Conservation (phyloP, 1,140 invertebrate species). For the Polyergus mexicanus region DNA sequence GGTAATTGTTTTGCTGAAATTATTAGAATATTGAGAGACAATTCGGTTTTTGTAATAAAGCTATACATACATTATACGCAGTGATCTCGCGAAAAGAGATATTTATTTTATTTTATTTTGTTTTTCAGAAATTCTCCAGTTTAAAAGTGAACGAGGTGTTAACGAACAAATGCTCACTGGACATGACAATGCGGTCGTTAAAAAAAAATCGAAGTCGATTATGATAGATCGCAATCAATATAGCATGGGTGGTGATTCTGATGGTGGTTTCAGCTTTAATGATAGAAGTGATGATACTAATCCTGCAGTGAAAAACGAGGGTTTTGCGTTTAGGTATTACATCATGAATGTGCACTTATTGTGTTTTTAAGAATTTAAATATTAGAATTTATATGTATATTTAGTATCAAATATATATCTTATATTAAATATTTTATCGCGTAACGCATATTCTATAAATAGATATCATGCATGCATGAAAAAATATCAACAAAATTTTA, state of each 20-base stretch:
- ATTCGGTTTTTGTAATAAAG: not conserved
- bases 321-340: slow-evolving; percentile 78
- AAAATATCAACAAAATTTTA: too few relatives aligned
- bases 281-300: slow-evolving; percentile 70
- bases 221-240: slow-evolving; percentile 79
- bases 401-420: not conserved
- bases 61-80: not conserved
- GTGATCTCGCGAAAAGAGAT: not conserved
- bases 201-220: slow-evolving; percentile 73
- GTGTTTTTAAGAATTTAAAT: not conserved
- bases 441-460: not conserved
- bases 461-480: not conserved
- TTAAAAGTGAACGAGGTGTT: slow-evolving; percentile 76
- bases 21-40: not conserved
- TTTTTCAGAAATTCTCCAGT: slow-evolving; percentile 82
- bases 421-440: not conserved
- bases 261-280: slow-evolving; percentile 71
- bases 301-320: slow-evolving; percentile 76
- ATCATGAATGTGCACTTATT: not conserved
- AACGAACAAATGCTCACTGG: slow-evolving; percentile 54
- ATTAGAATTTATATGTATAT: not conserved
- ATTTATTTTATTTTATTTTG: not conserved
- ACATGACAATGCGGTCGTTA: slow-evolving; percentile 64
- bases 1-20: not conserved
- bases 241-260: slow-evolving; percentile 69